A percentile compares a stretch with the other conserved stretches of the same genome.
Conservation (phyloP, 2,797 vertebrate species). For the Hippocampus kuda region DNA sequence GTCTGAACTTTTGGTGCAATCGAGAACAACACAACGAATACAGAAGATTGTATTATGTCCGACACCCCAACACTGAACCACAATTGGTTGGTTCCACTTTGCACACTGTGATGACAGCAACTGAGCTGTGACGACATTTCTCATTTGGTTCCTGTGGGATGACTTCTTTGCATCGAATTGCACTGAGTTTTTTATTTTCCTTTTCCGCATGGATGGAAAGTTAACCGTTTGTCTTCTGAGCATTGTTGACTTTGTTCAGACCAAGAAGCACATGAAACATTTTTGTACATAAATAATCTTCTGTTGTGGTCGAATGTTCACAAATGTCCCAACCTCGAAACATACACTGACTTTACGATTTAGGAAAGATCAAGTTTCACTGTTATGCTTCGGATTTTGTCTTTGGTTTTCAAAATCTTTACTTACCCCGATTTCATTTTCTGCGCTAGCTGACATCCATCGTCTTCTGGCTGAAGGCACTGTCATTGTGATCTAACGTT, state of each 20-base stretch:
- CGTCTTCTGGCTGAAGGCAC: background rate
- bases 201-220: background rate
- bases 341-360: background rate
- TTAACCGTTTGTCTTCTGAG: background rate
- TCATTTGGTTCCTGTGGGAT: conserved; percentile 5
- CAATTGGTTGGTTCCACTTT: conserved; percentile 38
- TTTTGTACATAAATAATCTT: background rate
- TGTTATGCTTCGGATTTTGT: background rate
- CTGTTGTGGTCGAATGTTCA: background rate
- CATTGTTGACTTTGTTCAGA: background rate
- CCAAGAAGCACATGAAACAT: conserved; percentile 20
- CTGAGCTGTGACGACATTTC: conserved; percentile 19
- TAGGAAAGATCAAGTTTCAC: background rate
- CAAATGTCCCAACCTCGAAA: background rate
- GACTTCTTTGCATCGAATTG: conserved; percentile 17
- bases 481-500: background rate
- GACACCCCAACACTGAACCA: conserved; percentile 15
- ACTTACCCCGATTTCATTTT: background rate
- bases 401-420: background rate
- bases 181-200: conserved; percentile 13
- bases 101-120: conserved; percentile 52
- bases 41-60: background rate
- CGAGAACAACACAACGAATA: background rate
- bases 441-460: background rate
- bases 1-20: background rate